Conservation (phyloP, 2,797 vertebrate species). For the Eulemur mongoz region DNA sequence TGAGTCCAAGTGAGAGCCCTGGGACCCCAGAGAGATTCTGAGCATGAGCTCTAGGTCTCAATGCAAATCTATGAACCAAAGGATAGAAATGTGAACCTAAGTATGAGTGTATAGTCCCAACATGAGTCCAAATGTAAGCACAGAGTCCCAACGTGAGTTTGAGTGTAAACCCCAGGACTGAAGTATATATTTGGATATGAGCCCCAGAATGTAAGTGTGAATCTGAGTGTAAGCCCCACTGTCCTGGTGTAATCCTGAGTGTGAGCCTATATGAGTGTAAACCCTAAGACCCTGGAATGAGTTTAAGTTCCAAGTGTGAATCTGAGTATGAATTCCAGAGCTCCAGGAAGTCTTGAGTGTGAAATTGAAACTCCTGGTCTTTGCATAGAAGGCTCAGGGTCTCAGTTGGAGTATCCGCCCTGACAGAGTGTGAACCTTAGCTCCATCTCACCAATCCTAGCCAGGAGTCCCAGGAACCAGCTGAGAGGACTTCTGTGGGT, state of each 20-base stretch:
- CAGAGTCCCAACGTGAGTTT: neutral
- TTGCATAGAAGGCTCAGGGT: neutral
- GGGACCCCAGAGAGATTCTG: neutral
- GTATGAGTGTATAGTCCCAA: neutral
- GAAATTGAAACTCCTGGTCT: conserved; percentile 47
- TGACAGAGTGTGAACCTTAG: neutral
- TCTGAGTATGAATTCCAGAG: conserved; percentile 41
- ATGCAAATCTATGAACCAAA: neutral
- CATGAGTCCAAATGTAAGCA: neutral
- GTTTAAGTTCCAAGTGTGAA: neutral
- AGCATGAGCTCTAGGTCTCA: neutral
- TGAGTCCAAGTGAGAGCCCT: neutral
- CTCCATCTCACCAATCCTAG: neutral
- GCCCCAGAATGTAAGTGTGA: neutral
- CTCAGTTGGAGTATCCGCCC: neutral
- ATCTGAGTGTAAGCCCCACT: neutral
- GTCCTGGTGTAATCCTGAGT: conserved; percentile 18
- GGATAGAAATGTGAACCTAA: neutral
- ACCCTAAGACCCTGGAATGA: neutral
- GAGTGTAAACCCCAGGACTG: neutral
- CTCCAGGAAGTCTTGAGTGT: conserved; percentile 1
- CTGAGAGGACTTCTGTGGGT: conserved; percentile 16
- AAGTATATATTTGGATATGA: neutral
- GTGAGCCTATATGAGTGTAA: neutral
- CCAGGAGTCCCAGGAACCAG: conserved; percentile 1